Evolutionary conservation across 1,140 invertebrate species (phyloP).

Genomic region (Propsilocerus akamusi): DNA sequence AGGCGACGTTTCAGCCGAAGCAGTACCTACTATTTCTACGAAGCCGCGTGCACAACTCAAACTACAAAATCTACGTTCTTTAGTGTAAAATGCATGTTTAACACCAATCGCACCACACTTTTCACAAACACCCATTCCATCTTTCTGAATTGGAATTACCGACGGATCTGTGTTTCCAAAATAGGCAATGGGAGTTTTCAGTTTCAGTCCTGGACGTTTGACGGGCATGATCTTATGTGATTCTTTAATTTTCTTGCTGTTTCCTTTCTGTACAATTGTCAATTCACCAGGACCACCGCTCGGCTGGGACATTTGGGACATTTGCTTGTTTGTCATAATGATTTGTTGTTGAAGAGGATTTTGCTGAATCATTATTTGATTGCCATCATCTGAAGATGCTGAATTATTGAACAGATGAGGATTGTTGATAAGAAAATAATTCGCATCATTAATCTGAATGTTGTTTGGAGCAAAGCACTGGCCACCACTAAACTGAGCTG

Average conservation of each 20-base stretch:
- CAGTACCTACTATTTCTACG: constrained; percentile 18
- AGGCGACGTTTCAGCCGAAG: constrained; percentile 11
- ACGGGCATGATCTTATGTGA: constrained; percentile 49
- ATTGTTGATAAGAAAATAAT: neutral
- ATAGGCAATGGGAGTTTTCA: constrained; percentile 64
- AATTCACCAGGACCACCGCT: neutral
- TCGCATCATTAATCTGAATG: neutral
- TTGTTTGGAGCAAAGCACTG: neutral
- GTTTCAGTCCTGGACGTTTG: constrained; percentile 50
- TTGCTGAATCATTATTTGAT: neutral
- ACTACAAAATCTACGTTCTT: constrained; percentile 62
- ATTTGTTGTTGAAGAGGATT: neutral
- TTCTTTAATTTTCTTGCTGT: constrained; percentile 14
- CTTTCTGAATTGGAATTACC: constrained; percentile 59
- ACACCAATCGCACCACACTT: constrained; percentile 77
- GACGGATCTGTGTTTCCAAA: constrained; percentile 57
- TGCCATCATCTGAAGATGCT: neutral
- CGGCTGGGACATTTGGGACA: neutral
- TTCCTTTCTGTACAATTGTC: neutral
- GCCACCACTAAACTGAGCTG: neutral
- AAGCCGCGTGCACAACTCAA: constrained; percentile 46
- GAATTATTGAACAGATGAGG: neutral
- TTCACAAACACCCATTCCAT: constrained; percentile 79
- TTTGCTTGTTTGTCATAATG: neutral
- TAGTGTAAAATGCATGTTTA: constrained; percentile 77